Conservation (phyloP, 2,113 vertebrate species). For the Ancistrus triradiatus region DNA sequence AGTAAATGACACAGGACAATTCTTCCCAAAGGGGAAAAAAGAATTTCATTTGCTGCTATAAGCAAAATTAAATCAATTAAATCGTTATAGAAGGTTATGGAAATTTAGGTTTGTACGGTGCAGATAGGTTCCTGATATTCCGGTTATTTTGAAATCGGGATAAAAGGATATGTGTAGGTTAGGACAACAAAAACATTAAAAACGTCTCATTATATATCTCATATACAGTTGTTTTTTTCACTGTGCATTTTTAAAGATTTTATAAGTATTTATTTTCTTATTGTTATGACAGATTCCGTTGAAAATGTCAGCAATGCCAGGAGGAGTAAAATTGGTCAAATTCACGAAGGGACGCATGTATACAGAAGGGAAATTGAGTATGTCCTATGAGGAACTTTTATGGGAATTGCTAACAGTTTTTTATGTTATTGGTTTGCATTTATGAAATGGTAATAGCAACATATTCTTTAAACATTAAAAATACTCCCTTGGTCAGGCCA, state of each 20-base stretch:
- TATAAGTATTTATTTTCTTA: not conserved
- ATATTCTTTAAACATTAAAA: slow-evolving; percentile 36
- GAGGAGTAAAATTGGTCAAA: slow-evolving; percentile 45
- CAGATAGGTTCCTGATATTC: not conserved
- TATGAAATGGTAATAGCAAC: slow-evolving; percentile 23
- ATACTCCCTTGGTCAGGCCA: slow-evolving; percentile 16
- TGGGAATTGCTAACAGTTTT: slow-evolving; percentile 36
- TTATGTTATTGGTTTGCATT: slow-evolving; percentile 31
- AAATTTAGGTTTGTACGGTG: no score
- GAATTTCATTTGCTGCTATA: not conserved
- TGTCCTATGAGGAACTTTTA: slow-evolving; percentile 46
- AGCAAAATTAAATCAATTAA: no score
- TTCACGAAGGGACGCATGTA: slow-evolving; percentile 33
- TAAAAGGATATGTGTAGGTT: no score
- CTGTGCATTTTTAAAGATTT: not conserved
- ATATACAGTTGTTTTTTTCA: not conserved
- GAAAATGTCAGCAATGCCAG: slow-evolving; percentile 33
- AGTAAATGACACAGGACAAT: slow-evolving; percentile 48
- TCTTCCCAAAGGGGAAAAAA: not conserved
- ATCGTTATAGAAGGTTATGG: no score
- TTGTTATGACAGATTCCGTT: slow-evolving; percentile 40
- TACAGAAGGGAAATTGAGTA: slow-evolving; percentile 42
- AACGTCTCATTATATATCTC: no score
- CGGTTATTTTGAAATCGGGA: not conserved
- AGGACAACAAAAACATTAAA: no score